These are phyloP conservation scores for Nycticebus coucang DNA, from an alignment of 2,113 vertebrate species.

Conservation along the genomic window DNA sequence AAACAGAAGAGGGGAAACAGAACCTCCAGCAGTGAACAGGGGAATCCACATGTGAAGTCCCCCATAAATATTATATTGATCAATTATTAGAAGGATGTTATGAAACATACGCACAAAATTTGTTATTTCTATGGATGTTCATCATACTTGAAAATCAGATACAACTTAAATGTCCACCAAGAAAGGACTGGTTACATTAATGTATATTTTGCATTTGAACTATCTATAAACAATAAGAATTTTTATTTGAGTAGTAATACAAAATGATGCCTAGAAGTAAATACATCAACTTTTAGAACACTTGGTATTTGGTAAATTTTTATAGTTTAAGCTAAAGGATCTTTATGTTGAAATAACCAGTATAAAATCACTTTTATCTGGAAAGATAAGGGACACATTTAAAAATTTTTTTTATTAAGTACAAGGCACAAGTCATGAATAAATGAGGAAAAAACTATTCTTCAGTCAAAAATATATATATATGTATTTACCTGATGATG, in stretches of 20 bases:
- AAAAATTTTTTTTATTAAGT: conserved; percentile 1
- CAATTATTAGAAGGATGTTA: conserved; percentile 17
- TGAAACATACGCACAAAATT: neutral
- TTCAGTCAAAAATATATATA: neutral
- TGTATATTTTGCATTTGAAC: neutral
- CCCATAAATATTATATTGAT: neutral
- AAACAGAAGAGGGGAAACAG: no score
- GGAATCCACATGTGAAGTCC: no score
- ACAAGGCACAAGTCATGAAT: neutral
- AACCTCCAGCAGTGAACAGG: no score
- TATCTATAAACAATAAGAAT: neutral
- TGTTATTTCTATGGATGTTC: neutral
- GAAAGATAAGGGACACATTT: conserved; percentile 35
- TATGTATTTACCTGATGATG: conserved; percentile 88
- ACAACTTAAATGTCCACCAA: neutral
- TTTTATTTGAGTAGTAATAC: neutral
- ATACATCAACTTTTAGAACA: neutral
- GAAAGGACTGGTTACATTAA: neutral
- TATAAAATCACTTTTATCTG: conserved; percentile 50
- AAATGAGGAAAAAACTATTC: neutral
- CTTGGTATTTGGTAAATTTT: neutral
- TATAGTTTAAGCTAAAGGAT: conserved; percentile 4
- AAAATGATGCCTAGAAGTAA: neutral
- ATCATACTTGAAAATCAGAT: conserved; percentile 23
- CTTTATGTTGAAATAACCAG: neutral